Conservation (phyloP, 2,888 invertebrate genomes). For the Tricholauxania praeusta region DNA sequence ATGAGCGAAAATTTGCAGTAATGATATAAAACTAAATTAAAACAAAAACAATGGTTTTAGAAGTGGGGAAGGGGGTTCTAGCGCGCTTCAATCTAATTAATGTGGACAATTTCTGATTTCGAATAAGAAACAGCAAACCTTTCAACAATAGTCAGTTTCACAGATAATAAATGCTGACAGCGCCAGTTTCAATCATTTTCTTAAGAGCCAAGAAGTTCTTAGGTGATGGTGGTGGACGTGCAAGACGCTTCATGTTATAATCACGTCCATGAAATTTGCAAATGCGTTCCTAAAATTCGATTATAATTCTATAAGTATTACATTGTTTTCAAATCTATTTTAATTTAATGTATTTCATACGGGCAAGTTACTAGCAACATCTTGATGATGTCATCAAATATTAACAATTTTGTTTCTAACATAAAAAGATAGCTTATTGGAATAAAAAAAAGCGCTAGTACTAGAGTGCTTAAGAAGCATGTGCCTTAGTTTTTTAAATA, state of each 20-base stretch:
- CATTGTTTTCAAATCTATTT: background rate
- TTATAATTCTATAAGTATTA: constrained; percentile 2
- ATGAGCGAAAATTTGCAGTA: too few species aligned
- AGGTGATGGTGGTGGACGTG: constrained; percentile 63
- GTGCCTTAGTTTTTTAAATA: too few species aligned
- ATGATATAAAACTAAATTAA: too few species aligned
- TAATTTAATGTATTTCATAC: background rate
- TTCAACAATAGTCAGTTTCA: constrained; percentile 45
- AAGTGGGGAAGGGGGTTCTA: too few species aligned
- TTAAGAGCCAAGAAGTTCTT: constrained; percentile 61
- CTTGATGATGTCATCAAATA: too few species aligned
- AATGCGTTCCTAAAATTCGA: constrained; percentile 62
- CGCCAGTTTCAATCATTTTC: constrained; percentile 63
- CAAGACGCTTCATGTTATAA: constrained; percentile 60
- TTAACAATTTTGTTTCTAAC: too few species aligned
- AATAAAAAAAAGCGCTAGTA: too few species aligned
- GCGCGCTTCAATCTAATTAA: too few species aligned
- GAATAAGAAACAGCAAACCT: background rate
- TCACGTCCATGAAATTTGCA: constrained; percentile 61
- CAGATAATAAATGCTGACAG: constrained; percentile 61
- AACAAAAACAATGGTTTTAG: too few species aligned
- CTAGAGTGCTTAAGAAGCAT: too few species aligned
- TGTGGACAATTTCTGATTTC: background rate
- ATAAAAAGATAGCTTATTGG: too few species aligned
- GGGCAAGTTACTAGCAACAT: too few species aligned